Base-by-base conservation (phyloP, 2,888 invertebrate species). In the Hipparchia sbordonii region DNA sequence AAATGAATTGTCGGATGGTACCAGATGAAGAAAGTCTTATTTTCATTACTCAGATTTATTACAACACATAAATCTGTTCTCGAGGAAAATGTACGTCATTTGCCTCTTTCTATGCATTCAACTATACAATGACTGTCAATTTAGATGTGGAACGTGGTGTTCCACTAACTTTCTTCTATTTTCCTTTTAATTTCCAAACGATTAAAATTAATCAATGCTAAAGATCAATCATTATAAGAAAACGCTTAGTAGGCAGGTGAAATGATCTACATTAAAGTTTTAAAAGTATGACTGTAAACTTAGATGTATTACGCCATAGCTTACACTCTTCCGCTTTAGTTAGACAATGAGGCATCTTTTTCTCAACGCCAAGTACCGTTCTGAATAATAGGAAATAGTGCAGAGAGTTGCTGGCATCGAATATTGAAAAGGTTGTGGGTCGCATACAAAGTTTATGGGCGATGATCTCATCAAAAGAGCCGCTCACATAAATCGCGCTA, bases 391-490 rank as follows among this genome's bases (percentile, higher is more conserved):
- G 93, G 92, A 93, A 92, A 90, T 89, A 89, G 90, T 92, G 88
- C 92, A 92, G 87, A 84, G 82, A 85, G 86, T 80, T 88, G 87
- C 88, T 87, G 85, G 90, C 88, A 87, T 86, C 87, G 87, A 87
- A 86, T 89, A 90, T 90, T 85, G 89, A 89, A 88, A 89, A 90
- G 90, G 91, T 87, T 89, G 89, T 85, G 84, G 85, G 84, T 84
- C 83, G 92, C 91, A 93, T 93, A 92, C 92, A 90, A 90, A 92
- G 90, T 90, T 87, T 86, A 88, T 85, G 78, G 79, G 80, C 85
- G 87, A 85, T 93, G 93, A 93, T 92, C 89, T 93, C 93, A 93
- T 94, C 89, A 94, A 94, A 90, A 88, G 89, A 85, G 88, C 94
- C 92, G 93, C 93, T 90, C 90, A 86, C 87, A 91, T 94, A 89